phyloP scores from a whole-genome alignment of 2,797 vertebrate species.

The Notoglanidium macrostoma region DNA sequence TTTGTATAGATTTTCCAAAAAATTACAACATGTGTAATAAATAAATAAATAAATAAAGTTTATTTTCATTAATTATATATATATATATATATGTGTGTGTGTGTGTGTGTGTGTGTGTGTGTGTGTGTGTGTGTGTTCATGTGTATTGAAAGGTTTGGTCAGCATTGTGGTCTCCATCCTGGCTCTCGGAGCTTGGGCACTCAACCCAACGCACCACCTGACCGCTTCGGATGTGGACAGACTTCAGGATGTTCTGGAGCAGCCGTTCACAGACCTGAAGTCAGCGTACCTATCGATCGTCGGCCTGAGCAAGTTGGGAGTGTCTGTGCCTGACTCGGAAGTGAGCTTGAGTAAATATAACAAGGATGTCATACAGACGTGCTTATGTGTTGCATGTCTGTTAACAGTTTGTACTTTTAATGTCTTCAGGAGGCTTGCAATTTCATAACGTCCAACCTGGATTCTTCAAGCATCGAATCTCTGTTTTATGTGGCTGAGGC shows the following conservation, averaged over 20 bases:
- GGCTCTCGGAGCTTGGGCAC: constrained; percentile 71
- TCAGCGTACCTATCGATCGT: constrained; percentile 86
- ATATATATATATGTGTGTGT: too few relatives aligned
- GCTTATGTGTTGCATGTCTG: neutral
- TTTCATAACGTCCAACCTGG: constrained; percentile 88
- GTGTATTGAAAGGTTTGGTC: constrained; percentile 70
- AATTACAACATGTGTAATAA: neutral
- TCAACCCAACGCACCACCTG: constrained; percentile 87
- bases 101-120: too few relatives aligned
- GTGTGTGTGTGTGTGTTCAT: neutral
- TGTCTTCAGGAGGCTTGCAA: constrained; percentile 81
- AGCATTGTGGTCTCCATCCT: constrained; percentile 73
- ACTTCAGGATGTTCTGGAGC: constrained; percentile 79
- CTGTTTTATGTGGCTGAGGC: constrained; percentile 91
- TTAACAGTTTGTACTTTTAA: neutral
- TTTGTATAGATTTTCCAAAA: neutral
- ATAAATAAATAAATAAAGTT: too few relatives aligned
- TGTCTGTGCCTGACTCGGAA: constrained; percentile 77
- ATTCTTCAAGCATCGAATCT: constrained; percentile 86
- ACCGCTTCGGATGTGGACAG: constrained; percentile 82
- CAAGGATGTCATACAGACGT: neutral
- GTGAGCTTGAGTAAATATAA: constrained; percentile 66
- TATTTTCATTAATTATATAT: neutral
- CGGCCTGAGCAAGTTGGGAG: constrained; percentile 83
- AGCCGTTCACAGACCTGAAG: constrained; percentile 81